Evolutionary conservation across 2,888 invertebrate species (phyloP), one percentile per base, ranked within the genome.

Genomic region (Leucania comma): DNA sequence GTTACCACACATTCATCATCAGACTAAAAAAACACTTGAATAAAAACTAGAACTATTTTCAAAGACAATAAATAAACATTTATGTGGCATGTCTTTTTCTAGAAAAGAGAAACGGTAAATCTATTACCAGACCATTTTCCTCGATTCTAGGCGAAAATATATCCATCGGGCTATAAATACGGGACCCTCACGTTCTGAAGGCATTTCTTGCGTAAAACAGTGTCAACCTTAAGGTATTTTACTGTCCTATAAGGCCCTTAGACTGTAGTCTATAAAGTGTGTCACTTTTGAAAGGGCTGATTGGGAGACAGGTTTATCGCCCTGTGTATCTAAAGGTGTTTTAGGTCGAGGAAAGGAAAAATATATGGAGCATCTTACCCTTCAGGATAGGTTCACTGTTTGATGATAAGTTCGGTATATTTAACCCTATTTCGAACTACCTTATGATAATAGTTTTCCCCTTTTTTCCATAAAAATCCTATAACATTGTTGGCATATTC

Each of bases 191-290:
- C 72, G 71, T 77, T 60, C 62, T 17, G 12, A 53, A 61, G 46
- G 77, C 62, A 80, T 68, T 74, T 50, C 26, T 62, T 57, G 35
- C 57, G 83, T 83, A 75, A 72, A 85, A 85, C 75, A 77, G 65
- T 83, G 83, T 85, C 77, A 83, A 63, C 74, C 67, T 71, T 68
- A 77, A 80, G 72, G 78, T 74, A 80, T 71, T 85, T 83, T 85
- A 83, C 83, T 60, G 57, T 50, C 29, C 70, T 71, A 60, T 75
- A 67, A 68, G 70, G 53, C 63, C 62, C 65, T 77, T 67, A 77
- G 70, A 74, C 74, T 60, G 51, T 75, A 71, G 81, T 68, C 68
- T 61, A 83, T 83, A 83, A 83, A 82, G 61, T 77, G 38, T 72
- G 71, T 65, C 69, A 63, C 68, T 75, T 77, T 73, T 85, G 72